Conservation (phyloP, 2,113 vertebrate genomes). For the Esox niger region DNA sequence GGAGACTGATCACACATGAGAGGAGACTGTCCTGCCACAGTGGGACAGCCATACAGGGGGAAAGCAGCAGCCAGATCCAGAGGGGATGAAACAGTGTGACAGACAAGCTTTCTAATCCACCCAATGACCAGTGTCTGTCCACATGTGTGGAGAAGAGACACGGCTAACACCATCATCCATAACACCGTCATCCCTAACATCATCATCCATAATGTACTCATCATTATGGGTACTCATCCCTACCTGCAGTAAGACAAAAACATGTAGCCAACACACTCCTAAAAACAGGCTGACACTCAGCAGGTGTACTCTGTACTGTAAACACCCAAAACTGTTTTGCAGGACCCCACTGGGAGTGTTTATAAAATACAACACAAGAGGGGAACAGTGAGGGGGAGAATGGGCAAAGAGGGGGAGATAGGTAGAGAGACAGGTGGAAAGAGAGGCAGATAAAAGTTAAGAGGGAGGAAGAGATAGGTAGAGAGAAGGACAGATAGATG, state of each 20-base stretch:
- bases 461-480: neutral
- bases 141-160: slow-evolving; percentile 10
- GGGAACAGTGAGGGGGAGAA: neutral
- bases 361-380: slow-evolving; percentile 13
- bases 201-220: neutral
- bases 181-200: slow-evolving; percentile 8
- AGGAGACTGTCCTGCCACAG: slow-evolving; percentile 14
- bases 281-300: slow-evolving; percentile 17
- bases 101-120: too few species aligned
- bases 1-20: slow-evolving; percentile 28
- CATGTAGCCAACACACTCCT: slow-evolving; percentile 9
- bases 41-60: too few species aligned
- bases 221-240: too few species aligned
- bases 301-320: neutral
- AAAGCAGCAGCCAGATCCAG: too few species aligned
- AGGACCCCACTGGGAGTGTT: neutral
- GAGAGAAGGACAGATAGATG: neutral
- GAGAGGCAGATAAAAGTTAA: slow-evolving; percentile 19
- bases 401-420: neutral
- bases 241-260: neutral
- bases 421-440: neutral
- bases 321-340: slow-evolving; percentile 19
- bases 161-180: slow-evolving; percentile 17
- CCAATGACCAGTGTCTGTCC: neutral
- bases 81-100: too few species aligned